A percentile compares a stretch with the other conserved stretches of the same genome.
Evolutionary conservation across 2,797 vertebrate species (phyloP).

Genomic region (Echeneis naucrates): DNA sequence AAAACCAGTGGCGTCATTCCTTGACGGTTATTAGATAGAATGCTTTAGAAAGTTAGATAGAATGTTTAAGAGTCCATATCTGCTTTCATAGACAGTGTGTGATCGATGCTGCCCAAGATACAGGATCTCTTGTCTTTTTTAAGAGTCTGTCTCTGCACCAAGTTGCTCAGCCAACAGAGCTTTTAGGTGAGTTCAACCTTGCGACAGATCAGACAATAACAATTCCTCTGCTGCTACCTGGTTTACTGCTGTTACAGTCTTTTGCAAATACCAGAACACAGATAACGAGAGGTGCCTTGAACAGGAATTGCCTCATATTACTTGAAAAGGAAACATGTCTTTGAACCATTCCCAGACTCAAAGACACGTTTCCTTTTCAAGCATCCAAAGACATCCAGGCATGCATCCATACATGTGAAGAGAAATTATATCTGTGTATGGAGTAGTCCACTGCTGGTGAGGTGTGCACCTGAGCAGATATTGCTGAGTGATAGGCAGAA

Average conservation of each 20-base stretch:
- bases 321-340: background rate
- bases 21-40: too few species aligned
- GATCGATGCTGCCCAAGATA: too few species aligned
- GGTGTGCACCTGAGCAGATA: background rate
- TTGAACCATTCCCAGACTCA: too few species aligned
- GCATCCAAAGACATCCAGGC: too few species aligned
- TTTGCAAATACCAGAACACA: background rate
- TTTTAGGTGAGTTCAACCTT: background rate
- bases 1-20: too few species aligned
- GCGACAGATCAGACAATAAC: slow-evolving; percentile 5
- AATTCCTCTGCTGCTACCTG: slow-evolving; percentile 1
- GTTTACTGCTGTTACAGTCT: background rate
- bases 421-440: background rate
- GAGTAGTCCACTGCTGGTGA: background rate
- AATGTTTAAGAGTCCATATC: too few species aligned
- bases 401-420: too few species aligned
- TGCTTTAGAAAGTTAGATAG: too few species aligned
- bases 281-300: background rate
- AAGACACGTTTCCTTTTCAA: too few species aligned
- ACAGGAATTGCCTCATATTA: background rate
- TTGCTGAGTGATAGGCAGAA: background rate
- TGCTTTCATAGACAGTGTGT: too few species aligned
- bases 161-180: slow-evolving; percentile 11
- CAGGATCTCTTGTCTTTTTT: background rate
- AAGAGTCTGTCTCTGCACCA: background rate